Conservation (phyloP, 2,797 vertebrate species). For the Meda fulgida region DNA sequence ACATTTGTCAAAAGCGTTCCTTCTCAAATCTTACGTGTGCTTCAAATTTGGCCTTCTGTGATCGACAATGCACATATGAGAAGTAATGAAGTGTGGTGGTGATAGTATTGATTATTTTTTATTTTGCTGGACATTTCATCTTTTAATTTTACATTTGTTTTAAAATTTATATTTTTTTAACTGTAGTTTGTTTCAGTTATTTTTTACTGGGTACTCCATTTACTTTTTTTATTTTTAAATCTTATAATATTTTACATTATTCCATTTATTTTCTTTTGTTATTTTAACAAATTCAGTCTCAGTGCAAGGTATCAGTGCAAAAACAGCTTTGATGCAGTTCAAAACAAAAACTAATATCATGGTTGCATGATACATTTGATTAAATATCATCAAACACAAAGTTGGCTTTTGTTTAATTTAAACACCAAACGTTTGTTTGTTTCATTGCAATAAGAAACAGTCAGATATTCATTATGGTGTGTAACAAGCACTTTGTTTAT, state of each 20-base stretch:
- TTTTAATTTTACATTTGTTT: neutral
- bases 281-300: neutral
- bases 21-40: neutral
- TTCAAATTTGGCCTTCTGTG: neutral
- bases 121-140: neutral
- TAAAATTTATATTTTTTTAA: no score
- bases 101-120: neutral
- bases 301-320: neutral
- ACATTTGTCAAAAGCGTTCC: neutral
- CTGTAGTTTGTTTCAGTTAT: no score
- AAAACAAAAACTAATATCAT: neutral
- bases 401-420: no score
- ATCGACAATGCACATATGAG: neutral
- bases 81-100: neutral
- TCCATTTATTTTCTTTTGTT: neutral
- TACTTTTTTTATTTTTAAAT: neutral
- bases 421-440: neutral
- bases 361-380: neutral
- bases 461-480: neutral
- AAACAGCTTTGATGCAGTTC: neutral
- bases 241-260: no score
- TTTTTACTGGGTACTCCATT: neutral
- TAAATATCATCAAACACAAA: neutral
- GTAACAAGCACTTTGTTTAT: neutral
- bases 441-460: neutral